phyloP scores from a whole-genome alignment of 2,113 vertebrate genomes.

The Balaeniceps rex region DNA sequence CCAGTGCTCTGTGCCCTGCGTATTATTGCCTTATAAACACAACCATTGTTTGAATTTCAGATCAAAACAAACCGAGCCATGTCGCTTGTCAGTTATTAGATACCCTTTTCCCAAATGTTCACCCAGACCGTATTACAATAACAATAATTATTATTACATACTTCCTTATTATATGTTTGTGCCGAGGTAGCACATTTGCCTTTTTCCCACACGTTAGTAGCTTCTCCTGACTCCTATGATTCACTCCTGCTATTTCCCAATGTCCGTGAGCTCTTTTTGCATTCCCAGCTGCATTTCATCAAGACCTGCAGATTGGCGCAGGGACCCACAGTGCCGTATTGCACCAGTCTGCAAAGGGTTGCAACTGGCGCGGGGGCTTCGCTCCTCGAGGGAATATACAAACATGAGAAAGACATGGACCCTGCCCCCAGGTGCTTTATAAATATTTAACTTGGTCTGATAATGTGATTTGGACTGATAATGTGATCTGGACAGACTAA shows the following conservation, averaged over 20 bases:
- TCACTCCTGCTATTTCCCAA: conserved; percentile 62
- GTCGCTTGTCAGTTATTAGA: conserved; percentile 65
- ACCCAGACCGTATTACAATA: conserved; percentile 62
- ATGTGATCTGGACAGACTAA: not conserved
- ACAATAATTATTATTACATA: conserved; percentile 72
- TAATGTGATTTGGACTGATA: not conserved
- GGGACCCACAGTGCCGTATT: not conserved
- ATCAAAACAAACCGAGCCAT: conserved; percentile 65
- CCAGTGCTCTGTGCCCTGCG: conserved; percentile 55
- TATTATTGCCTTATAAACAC: conserved; percentile 65
- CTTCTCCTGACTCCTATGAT: conserved; percentile 61
- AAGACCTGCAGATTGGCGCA: not conserved
- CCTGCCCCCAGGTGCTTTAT: conserved; percentile 30
- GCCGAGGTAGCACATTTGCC: conserved; percentile 61
- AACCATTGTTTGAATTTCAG: conserved; percentile 68
- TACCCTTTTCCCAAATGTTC: conserved; percentile 66
- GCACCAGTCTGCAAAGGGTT: not conserved
- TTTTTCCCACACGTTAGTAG: conserved; percentile 65
- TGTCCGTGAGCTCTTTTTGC: not conserved
- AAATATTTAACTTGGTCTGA: conserved; percentile 57
- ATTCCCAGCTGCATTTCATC: not conserved
- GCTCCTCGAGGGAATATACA: not conserved
- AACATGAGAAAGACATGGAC: not conserved
- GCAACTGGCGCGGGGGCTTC: not conserved
- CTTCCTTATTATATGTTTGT: conserved; percentile 67